Evolutionary conservation across 2,888 invertebrate genomes (phyloP), one percentile per base, ranked within the genome.

Genomic region (Sarcophaga carnaria): DNA sequence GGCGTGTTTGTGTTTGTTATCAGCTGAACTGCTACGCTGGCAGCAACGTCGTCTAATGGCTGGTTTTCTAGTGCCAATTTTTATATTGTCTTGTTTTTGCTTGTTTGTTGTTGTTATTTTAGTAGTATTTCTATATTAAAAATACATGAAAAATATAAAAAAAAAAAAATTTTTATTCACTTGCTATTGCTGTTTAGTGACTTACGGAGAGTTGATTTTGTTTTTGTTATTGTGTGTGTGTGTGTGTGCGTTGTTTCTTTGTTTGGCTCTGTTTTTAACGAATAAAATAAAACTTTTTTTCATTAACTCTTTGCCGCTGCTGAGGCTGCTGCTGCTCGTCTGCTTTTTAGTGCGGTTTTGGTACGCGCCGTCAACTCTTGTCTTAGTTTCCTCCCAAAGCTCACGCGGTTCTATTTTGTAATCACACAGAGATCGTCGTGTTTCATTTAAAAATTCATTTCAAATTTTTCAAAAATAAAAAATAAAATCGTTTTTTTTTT

Each of bases 311-410:
- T 82, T 84, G 87, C 87, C 87, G 84, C 79, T 82, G 84, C 84
- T 87, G 84, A 87, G 79, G 84, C 87, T 87, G 87, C 84, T 78
- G 77, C 78, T 87, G 81, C 87, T 87, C 87, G 87, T 87, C 87
- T 87, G 87, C 87, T 82, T 87, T 84, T 84, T 72, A 87, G 87
- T 87, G 84, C 79, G 84, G 81, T 87, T 87, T 87, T 87, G 84
- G 62, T 87, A 87, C 87, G 84, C 84, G 87, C 78, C 80, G 80
- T 64, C 81, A 81, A 87, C 84, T 87, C 84, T 84, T 84, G 87
- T 87, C 81, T 87, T 81, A 75, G 78, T 78, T 85, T 75, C 64
- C 70, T 79, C 70, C 75, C 54, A 81, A 84, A 81, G 79, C 81
- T 87, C 71, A 84, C 79, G 81, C 87, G 87, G 72, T 84, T 82